Base-by-base conservation (phyloP, 2,888 invertebrate genomes). In the Leptopilina myrica region DNA sequence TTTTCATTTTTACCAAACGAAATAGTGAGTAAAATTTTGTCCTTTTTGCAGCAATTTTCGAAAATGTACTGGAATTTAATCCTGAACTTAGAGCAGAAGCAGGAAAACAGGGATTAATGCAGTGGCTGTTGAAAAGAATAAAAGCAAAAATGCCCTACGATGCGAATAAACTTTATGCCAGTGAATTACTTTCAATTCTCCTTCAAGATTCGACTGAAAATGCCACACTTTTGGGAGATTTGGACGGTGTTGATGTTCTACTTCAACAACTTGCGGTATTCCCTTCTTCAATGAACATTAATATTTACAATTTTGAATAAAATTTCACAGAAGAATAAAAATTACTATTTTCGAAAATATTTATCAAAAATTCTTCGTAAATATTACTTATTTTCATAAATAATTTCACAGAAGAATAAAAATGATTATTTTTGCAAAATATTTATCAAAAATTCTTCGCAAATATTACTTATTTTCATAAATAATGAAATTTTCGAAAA, bases 191-290 rank as follows among this genome's bases (percentile, higher is more conserved):
- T 73, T 98, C 99, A 15, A 98, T 99, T 90, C 93, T 99, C 12
- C 93, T 99, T 78, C 99, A 99, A 93, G 96, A 96, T 84, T 96
- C 97, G 83, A 96, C 96, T 80, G 96, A 95, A 77, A 98, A 97
- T 90, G 94, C 96, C 84, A 93, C 95, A 77, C 90, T 96, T 40
- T 92, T 98, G 33, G 98, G 99, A n/a, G 97, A 97, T 87, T 91
- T 98, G 65, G 99, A 99, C 90, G 98, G 98, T 4, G 98, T 99
- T 87, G 99, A 99, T 93, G 96, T 98, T 56, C 92, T 99, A 67
- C 93, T 99, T 11, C 98, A 99, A 92, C 99, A 98, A 90, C 93
- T 99, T 83, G 98, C 98, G 86, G 96, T 97, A 46, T 46, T 46
- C 46, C 3, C 5, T 33, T 33, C 3, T 33, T 20, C 20, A 20